phyloP scores from a whole-genome alignment of 1,140 invertebrate species.

The Zaprionus ornatus region DNA sequence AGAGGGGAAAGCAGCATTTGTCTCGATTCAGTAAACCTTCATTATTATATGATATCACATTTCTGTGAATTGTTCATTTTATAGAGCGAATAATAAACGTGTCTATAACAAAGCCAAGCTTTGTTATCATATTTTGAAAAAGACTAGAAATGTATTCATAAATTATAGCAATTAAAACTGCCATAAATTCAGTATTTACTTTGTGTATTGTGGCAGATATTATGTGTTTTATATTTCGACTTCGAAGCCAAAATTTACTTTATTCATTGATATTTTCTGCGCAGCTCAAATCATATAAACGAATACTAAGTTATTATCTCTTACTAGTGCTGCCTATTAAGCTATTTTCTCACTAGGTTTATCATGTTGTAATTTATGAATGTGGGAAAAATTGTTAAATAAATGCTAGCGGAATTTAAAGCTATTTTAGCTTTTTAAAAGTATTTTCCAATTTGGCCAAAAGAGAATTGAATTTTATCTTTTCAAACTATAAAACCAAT shows the following conservation, averaged over 20 bases:
- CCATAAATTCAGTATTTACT: neutral
- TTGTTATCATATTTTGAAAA: constrained; percentile 3
- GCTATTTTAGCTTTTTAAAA: neutral
- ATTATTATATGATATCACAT: constrained; percentile 44
- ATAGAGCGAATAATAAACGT: constrained; percentile 24
- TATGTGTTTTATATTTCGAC: neutral
- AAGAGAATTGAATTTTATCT: too few species aligned
- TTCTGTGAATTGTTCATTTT: constrained; percentile 43
- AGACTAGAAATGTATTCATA: neutral
- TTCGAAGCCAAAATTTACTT: too few species aligned
- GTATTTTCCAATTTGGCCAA: too few species aligned
- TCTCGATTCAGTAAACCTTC: constrained; percentile 28
- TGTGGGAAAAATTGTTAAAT: too few species aligned
- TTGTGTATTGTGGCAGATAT: neutral
- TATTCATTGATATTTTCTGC: too few species aligned
- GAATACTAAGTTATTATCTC: too few species aligned
- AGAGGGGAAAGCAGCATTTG: neutral
- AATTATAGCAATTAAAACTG: constrained; percentile 9
- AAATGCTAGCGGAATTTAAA: too few species aligned
- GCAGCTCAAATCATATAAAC: too few species aligned
- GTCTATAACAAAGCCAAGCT: neutral
- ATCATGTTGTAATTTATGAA: too few species aligned
- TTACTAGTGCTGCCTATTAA: too few species aligned
- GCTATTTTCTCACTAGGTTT: too few species aligned
- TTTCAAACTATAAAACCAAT: too few species aligned